These are phyloP conservation scores for Dicrostonyx torquatus DNA, from an alignment of 2,797 vertebrate genomes.

Conservation along the genomic window DNA sequence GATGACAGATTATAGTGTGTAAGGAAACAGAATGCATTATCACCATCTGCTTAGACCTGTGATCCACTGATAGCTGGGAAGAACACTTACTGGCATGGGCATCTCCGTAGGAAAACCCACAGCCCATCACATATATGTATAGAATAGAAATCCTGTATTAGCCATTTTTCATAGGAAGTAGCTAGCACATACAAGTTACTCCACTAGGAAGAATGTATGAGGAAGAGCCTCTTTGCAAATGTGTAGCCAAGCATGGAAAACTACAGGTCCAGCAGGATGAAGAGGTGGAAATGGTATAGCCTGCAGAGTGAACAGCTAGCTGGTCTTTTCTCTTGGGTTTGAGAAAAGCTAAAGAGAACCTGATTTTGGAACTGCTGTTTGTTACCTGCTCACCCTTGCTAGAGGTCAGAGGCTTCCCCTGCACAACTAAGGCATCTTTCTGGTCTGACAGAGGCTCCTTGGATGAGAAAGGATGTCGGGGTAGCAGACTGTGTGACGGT, in stretches of 20 bases:
- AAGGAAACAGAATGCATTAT: background rate
- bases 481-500: background rate
- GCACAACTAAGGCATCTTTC: background rate
- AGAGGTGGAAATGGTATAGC: background rate
- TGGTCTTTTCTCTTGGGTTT: background rate
- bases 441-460: background rate
- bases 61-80: accelerated
- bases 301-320: background rate
- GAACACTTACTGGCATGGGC: background rate
- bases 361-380: background rate
- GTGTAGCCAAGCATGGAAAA: background rate
- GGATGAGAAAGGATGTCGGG: background rate
- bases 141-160: background rate
- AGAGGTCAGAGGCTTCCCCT: background rate
- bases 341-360: background rate
- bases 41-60: background rate
- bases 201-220: background rate
- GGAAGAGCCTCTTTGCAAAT: background rate
- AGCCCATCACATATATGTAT: background rate
- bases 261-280: too few relatives aligned
- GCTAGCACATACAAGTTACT: background rate
- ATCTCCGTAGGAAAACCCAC: background rate
- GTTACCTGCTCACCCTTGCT: background rate
- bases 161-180: background rate
- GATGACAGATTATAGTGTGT: background rate